phyloP scores from a whole-genome alignment of 1,140 invertebrate genomes.

The Drosophila kohkoa region DNA sequence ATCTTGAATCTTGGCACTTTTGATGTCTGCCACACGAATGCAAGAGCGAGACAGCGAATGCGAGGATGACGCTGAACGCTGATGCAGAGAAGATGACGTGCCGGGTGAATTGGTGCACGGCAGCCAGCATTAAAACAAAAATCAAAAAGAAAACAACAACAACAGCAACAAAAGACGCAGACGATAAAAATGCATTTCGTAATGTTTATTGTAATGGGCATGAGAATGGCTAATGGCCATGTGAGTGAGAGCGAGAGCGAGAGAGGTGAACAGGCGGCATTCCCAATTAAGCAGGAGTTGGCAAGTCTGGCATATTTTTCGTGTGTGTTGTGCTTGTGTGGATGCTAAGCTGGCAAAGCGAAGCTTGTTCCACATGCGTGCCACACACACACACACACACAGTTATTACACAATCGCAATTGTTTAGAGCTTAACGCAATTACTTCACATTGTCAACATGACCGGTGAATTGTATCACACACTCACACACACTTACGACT shows the following conservation, averaged over 20 bases:
- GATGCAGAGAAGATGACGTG: constrained; percentile 25
- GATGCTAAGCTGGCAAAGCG: constrained; percentile 1
- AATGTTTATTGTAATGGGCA: constrained; percentile 66
- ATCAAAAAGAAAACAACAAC: constrained; percentile 1
- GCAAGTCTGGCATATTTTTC: not conserved
- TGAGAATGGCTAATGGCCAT: constrained; percentile 32
- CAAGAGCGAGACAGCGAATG: too few species aligned
- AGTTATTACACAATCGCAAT: constrained; percentile 30
- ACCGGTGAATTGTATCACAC: constrained; percentile 12
- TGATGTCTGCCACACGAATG: constrained; percentile 27
- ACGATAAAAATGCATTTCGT: constrained; percentile 67
- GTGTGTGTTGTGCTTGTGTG: not conserved
- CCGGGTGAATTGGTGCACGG: constrained; percentile 17
- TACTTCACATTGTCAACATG: constrained; percentile 17
- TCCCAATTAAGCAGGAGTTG: not conserved
- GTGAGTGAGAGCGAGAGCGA: constrained; percentile 5
- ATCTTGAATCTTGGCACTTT: constrained; percentile 53
- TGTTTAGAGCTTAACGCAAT: constrained; percentile 24
- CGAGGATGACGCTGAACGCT: constrained; percentile 15
- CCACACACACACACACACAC: not conserved
- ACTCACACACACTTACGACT: constrained; percentile 27
- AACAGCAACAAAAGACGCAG: constrained; percentile 29
- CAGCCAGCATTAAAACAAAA: constrained; percentile 10
- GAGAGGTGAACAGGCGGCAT: not conserved
- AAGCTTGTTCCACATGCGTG: constrained; percentile 20